Base-by-base conservation (phyloP, 2,113 vertebrate genomes). In the Gorilla gorilla region DNA sequence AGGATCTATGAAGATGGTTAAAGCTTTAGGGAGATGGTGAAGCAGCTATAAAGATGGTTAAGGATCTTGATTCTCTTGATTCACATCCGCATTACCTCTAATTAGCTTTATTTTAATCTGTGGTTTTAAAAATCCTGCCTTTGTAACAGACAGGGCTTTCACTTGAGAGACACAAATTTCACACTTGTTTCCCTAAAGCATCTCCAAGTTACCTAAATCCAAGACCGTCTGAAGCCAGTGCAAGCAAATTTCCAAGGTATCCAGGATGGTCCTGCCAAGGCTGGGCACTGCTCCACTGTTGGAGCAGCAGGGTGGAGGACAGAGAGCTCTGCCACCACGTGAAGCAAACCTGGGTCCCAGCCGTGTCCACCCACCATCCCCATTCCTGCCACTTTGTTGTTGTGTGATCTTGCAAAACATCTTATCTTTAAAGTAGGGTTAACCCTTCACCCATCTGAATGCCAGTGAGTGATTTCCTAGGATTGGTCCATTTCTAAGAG, bases 261-360 rank as follows among this genome's bases (percentile, higher is more conserved):
- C 13, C 4, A 2, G 35, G 12, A 16, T 27, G 45, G 27, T 16
- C 59, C 40, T 8, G 18, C 12, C 0, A 8, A 27, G 88, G 20
- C 43, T 75, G 50, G 72, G 17, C 5, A 5, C n/a, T 1, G 9
- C 32, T 25, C 8, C 40, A 3, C 3, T 8, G 5, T 18, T 4
- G 6, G 40, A 43, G 68, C 30, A 25, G 30, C 80, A 1, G 0
- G 4, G 32, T 3, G 8, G 82, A 8, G 72, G 27, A 16, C 2
- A 20, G 68, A 70, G 38, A 30, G 20, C 43, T 16, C 11, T 3
- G 40, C 8, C 59, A 25, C 10, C 84, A n/a, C 0, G 0, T 1
- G 30, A n/a, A 13, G 45, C 32, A 11, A 23, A 8, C 55, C 55
- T 25, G 89, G 8, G 43, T 8, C 16, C 66, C 18, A 10, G 43